Conservation (phyloP, 2,113 vertebrate genomes). For the Struthio camelus region DNA sequence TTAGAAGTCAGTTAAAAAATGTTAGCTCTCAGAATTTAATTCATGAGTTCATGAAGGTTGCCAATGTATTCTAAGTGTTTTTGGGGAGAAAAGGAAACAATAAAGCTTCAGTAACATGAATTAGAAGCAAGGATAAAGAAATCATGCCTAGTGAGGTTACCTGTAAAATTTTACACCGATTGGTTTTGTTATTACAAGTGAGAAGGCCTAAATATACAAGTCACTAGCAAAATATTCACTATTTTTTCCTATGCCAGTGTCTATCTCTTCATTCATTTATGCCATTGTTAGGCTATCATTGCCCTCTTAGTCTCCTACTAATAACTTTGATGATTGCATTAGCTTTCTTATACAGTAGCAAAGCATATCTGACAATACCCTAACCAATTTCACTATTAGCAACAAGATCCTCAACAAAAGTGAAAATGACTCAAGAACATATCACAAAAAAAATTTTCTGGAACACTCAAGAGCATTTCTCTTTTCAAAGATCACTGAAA, state of each 20-base stretch:
- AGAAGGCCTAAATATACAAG: not conserved
- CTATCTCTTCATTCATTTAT: not conserved
- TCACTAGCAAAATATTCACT: not conserved
- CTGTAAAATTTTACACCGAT: not conserved
- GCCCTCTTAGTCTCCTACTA: not conserved
- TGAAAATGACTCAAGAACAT: not conserved
- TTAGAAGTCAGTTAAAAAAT: not conserved
- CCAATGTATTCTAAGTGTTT: not conserved
- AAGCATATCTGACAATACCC: not conserved
- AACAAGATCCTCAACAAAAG: not conserved
- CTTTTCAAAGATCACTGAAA: not conserved
- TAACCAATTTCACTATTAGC: not conserved
- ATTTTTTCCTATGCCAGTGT: not conserved
- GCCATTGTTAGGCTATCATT: not conserved
- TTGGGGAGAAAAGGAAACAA: not conserved
- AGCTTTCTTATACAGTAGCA: not conserved
- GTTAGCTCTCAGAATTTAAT: not conserved
- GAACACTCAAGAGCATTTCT: rapidly evolving
- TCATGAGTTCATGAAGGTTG: not conserved
- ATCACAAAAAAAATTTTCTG: not conserved
- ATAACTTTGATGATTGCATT: not conserved
- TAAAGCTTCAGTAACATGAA: not conserved
- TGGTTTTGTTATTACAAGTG: not conserved
- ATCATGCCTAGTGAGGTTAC: not conserved
- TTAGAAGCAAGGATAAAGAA: not conserved